Conservation (phyloP, 2,113 vertebrate species). For the Megalops atlanticus region DNA sequence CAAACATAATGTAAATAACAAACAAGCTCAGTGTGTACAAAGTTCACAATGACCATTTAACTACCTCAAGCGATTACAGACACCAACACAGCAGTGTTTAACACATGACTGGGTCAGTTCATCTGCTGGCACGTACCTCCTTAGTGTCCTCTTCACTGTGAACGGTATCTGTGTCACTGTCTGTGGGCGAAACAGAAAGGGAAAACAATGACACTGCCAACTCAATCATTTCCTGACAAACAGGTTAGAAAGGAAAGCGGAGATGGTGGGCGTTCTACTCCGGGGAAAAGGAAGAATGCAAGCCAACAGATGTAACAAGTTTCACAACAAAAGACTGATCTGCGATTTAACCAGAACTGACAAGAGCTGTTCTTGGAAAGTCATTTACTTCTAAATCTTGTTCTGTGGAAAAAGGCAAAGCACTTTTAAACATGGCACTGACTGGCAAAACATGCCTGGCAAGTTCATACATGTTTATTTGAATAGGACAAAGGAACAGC, state of each 20-base stretch:
- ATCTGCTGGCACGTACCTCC: constrained; percentile 70
- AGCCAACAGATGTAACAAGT: background rate
- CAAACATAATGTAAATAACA: no score
- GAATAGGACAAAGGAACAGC: background rate
- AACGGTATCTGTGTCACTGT: constrained; percentile 91
- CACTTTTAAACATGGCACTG: no score
- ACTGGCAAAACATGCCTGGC: no score
- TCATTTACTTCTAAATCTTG: background rate
- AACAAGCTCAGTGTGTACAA: background rate
- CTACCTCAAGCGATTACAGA: background rate
- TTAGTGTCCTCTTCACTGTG: constrained; percentile 86
- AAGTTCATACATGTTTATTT: no score
- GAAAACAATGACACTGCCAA: constrained; percentile 43
- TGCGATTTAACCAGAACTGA: background rate
- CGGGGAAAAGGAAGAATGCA: constrained; percentile 5
- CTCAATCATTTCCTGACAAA: constrained; percentile 42
- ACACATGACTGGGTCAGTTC: background rate
- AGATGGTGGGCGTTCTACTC: constrained; percentile 3
- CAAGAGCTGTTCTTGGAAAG: background rate
- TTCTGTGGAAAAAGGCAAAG: background rate
- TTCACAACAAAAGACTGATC: background rate
- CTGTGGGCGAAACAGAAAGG: constrained; percentile 70
- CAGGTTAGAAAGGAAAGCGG: constrained; percentile 31
- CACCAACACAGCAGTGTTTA: background rate
- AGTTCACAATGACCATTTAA: background rate